Conservation (phyloP, 2,888 invertebrate species). For the Esperia sulphurella region DNA sequence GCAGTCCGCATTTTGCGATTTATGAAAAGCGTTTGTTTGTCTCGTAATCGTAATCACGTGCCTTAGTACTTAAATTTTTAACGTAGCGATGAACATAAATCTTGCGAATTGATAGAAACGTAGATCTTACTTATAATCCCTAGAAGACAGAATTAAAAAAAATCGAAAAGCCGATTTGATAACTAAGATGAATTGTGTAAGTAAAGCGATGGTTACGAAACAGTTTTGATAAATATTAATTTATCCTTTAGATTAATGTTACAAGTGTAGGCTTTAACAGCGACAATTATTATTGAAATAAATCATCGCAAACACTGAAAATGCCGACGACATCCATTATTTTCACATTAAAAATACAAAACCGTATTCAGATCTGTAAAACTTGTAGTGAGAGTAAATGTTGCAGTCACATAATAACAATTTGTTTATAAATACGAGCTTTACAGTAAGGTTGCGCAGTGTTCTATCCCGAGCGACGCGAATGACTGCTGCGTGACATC, state of each 20-base stretch:
- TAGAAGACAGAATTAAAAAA: too few relatives aligned
- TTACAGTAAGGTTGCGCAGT: slow-evolving; percentile 39
- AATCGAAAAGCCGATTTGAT: too few relatives aligned
- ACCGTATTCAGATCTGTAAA: not conserved
- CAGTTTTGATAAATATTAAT: not conserved
- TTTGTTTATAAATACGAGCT: slow-evolving; percentile 63
- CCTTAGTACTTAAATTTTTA: too few relatives aligned
- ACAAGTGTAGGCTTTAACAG: not conserved
- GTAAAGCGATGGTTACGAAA: too few relatives aligned
- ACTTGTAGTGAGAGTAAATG: slow-evolving; percentile 1
- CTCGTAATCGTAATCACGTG: too few relatives aligned
- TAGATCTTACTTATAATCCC: too few relatives aligned
- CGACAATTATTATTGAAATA: not conserved
- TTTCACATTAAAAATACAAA: not conserved
- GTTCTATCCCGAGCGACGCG: slow-evolving; percentile 20
- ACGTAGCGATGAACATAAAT: too few relatives aligned
- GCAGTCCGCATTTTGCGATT: too few relatives aligned
- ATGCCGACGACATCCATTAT: not conserved
- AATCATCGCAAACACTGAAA: not conserved
- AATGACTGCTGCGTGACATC: slow-evolving; percentile 27
- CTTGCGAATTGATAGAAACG: too few relatives aligned
- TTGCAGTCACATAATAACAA: slow-evolving; percentile 27
- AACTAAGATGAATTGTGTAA: too few relatives aligned
- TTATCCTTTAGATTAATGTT: not conserved
- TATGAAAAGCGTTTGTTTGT: too few relatives aligned